phyloP scores from a whole-genome alignment of 53 echinoderm and acorn worm species.

The Mesocentrotus franciscanus region DNA sequence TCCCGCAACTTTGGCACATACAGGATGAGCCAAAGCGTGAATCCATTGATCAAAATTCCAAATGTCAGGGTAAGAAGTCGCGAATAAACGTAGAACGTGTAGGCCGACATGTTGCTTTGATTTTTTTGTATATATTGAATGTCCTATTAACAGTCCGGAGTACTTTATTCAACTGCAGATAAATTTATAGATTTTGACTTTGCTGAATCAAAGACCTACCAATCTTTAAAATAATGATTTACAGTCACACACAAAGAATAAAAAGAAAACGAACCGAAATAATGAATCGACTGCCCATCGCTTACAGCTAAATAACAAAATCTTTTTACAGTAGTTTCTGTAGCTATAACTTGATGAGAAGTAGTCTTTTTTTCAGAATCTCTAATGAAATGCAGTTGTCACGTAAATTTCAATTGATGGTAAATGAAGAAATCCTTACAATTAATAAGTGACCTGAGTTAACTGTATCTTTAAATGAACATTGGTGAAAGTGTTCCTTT shows the following conservation, averaged over 20 bases:
- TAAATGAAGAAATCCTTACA: background rate
- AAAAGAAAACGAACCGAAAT: no score
- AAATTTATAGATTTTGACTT: background rate
- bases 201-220: background rate
- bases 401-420: background rate
- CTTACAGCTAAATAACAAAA: no score
- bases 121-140: no score
- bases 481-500: background rate
- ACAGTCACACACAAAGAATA: no score
- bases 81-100: slow-evolving; percentile 38
- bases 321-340: no score
- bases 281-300: no score
- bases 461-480: background rate
- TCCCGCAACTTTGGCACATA: slow-evolving; percentile 47
- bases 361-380: no score
- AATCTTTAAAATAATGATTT: no score
- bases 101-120: slow-evolving; percentile 34
- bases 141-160: background rate
- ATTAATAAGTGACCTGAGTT: background rate
- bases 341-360: no score
- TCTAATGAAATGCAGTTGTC: background rate
- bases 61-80: slow-evolving; percentile 23
- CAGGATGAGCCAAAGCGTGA: slow-evolving; percentile 53
- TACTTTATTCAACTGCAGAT: background rate
- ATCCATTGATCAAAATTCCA: slow-evolving; percentile 49